phyloP scores from a whole-genome alignment of 2,888 invertebrate species.

The Drosophila longiperda region DNA sequence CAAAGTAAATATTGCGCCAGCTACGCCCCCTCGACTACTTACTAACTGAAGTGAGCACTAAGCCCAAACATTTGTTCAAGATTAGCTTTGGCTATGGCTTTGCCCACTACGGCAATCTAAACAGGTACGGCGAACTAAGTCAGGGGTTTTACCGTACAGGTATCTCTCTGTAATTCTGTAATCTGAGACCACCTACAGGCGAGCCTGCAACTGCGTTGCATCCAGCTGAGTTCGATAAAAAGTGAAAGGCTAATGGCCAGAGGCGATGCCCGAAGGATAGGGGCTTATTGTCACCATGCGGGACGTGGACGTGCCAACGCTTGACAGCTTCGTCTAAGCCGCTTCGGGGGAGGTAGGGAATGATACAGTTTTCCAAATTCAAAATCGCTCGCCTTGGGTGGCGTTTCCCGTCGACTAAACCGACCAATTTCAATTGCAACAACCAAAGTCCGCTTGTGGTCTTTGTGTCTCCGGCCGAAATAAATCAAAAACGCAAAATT shows the following conservation, averaged over 20 bases:
- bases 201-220: neutral
- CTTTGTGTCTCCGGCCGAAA: constrained; percentile 45
- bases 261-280: constrained; percentile 1
- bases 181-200: constrained; percentile 55
- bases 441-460: constrained; percentile 34
- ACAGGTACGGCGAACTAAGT: constrained; percentile 27
- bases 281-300: constrained; percentile 51
- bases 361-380: constrained; percentile 41
- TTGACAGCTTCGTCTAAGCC: constrained; percentile 56
- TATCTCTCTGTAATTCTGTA: constrained; percentile 18
- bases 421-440: constrained; percentile 27
- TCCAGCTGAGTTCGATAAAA: constrained; percentile 62
- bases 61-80: constrained; percentile 59
- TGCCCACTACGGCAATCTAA: neutral
- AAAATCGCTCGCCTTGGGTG: constrained; percentile 59
- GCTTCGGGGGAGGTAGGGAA: constrained; percentile 25
- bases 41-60: constrained; percentile 20
- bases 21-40: constrained; percentile 44
- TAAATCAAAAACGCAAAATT: constrained; percentile 61
- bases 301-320: constrained; percentile 64
- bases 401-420: constrained; percentile 36
- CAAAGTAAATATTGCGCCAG: constrained; percentile 59
- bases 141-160: constrained; percentile 16
- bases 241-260: constrained; percentile 58
- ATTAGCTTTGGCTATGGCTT: constrained; percentile 41